Evolutionary conservation across 2,113 vertebrate species (phyloP).

Genomic region (Microtus ochrogaster): DNA sequence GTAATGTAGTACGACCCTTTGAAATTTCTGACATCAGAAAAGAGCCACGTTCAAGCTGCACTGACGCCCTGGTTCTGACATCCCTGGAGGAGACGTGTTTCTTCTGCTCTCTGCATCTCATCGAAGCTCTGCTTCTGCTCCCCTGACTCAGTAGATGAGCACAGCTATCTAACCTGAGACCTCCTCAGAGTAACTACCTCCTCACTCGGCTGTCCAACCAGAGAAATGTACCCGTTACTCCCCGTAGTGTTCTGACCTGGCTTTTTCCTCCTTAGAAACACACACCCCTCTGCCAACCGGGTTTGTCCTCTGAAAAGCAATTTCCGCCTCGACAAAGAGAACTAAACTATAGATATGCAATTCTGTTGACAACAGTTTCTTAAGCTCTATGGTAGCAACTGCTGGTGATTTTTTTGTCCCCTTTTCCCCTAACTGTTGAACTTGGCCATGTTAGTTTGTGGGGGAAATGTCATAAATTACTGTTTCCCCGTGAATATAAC

Average conservation of each 20-base stretch:
- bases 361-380: slow-evolving; percentile 83
- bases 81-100: slow-evolving; percentile 82
- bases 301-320: slow-evolving; percentile 72
- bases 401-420: slow-evolving; percentile 79
- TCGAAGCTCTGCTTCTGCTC: slow-evolving; percentile 77
- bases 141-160: slow-evolving; percentile 78
- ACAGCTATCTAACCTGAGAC: slow-evolving; percentile 81
- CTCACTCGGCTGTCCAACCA: slow-evolving; percentile 81
- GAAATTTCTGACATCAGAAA: slow-evolving; percentile 64
- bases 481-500: slow-evolving; percentile 57
- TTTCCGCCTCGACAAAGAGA: slow-evolving; percentile 80
- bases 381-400: slow-evolving; percentile 83
- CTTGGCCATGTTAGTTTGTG: slow-evolving; percentile 74
- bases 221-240: slow-evolving; percentile 80
- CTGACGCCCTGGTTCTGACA: slow-evolving; percentile 83
- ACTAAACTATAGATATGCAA: slow-evolving; percentile 83
- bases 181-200: slow-evolving; percentile 87
- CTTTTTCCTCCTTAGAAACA: slow-evolving; percentile 44
- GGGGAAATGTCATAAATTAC: slow-evolving; percentile 71
- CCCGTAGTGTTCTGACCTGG: slow-evolving; percentile 76
- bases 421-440: slow-evolving; percentile 79
- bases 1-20: slow-evolving; percentile 89
- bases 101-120: slow-evolving; percentile 80
- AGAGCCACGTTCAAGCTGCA: slow-evolving; percentile 83
- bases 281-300: slow-evolving; percentile 39